Evolutionary conservation across 2,113 vertebrate genomes (phyloP).

Genomic region (Climacteris rufus): DNA sequence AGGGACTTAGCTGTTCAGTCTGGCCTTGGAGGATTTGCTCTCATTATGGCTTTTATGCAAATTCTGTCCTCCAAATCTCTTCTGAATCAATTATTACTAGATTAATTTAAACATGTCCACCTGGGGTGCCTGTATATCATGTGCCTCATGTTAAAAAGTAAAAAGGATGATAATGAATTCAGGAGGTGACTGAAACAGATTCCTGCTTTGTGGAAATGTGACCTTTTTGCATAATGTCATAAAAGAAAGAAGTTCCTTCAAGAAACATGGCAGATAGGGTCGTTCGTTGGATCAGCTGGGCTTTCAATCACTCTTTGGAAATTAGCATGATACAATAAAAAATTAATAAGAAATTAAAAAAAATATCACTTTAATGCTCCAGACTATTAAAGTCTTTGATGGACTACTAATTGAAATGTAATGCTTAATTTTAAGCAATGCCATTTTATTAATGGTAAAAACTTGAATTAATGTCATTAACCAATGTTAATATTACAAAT

Average conservation of each 20-base stretch:
- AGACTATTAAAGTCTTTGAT: conserved; percentile 47
- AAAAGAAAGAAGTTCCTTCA: conserved; percentile 46
- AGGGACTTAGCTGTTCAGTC: conserved; percentile 61
- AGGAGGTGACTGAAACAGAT: conserved; percentile 62
- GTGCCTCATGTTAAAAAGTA: conserved; percentile 66
- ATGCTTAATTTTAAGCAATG: conserved; percentile 68
- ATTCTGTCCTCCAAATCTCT: conserved; percentile 75
- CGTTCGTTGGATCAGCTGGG: conserved; percentile 5
- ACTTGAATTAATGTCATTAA: conserved; percentile 70
- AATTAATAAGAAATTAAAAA: conserved; percentile 61
- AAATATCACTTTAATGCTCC: conserved; percentile 44
- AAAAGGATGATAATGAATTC: conserved; percentile 63
- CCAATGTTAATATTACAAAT: conserved; percentile 67
- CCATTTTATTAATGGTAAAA: conserved; percentile 70
- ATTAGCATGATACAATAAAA: conserved; percentile 63
- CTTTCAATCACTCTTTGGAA: conserved; percentile 58
- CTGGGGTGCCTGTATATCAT: conserved; percentile 59
- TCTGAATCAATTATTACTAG: conserved; percentile 79
- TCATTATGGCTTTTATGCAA: conserved; percentile 77
- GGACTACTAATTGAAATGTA: conserved; percentile 67
- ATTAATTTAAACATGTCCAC: conserved; percentile 75
- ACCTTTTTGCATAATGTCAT: conserved; percentile 62
- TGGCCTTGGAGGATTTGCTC: conserved; percentile 64
- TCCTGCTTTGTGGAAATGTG: conserved; percentile 66
- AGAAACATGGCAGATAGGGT: conserved; percentile 57